Percentiles rank a stretch among this genome's conserved stretches.
Conservation (phyloP, 2,113 vertebrate species). For the Sitta europaea region DNA sequence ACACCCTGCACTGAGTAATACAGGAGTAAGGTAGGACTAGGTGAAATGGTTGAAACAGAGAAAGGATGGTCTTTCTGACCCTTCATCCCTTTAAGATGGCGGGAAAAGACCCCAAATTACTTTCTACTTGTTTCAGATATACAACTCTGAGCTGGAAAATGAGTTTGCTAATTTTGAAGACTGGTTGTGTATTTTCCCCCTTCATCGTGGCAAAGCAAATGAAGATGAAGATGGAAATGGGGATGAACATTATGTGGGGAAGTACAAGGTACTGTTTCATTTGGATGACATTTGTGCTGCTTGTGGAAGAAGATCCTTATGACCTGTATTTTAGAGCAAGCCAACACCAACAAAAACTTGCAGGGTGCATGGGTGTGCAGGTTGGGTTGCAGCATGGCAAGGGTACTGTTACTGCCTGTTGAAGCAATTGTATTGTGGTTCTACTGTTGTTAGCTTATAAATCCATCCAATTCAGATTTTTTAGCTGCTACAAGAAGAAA, state of each 20-base stretch:
- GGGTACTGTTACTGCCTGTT: background rate
- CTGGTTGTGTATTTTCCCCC: constrained; percentile 85
- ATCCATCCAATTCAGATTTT: background rate
- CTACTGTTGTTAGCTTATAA: background rate
- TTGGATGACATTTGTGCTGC: background rate
- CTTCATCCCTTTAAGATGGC: background rate
- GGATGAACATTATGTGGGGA: constrained; percentile 84
- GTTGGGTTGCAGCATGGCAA: background rate
- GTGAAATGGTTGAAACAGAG: background rate
- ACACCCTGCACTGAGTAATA: background rate
- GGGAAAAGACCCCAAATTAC: background rate
- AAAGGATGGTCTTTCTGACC: background rate
- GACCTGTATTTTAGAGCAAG: background rate
- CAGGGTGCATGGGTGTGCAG: background rate
- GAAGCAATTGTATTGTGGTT: background rate
- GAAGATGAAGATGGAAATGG: constrained; percentile 84
- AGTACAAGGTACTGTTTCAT: constrained; percentile 84
- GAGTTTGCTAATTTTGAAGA: constrained; percentile 91
- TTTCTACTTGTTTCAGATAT: constrained; percentile 75
- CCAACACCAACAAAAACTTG: background rate
- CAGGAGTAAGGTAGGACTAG: background rate
- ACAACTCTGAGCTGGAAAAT: constrained; percentile 82
- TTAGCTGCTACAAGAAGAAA: background rate
- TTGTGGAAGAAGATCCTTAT: background rate
- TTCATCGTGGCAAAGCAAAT: constrained; percentile 80